Evolutionary conservation across 2,113 vertebrate genomes (phyloP), one percentile per base, ranked within the genome.

Genomic region (Phalacrocorax brasilianus): DNA sequence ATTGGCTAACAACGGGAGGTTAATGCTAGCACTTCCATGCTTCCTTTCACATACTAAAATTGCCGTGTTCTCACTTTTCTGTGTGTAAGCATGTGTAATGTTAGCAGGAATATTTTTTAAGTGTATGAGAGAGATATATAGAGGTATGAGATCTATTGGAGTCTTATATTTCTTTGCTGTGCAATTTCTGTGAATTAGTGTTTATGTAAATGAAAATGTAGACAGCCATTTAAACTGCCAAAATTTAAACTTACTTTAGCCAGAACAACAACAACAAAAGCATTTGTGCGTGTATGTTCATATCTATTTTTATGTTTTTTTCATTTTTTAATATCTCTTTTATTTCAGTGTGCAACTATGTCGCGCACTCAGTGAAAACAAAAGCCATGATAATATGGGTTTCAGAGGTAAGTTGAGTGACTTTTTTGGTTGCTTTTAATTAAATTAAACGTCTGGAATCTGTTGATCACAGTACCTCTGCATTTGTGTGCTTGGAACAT

Each of bases 341-440:
- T 88, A 28, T 98, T 97, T 71, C 96, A 99, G 99, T 94, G 98
- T 99, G 95, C 99, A 99, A 80, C 98, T 99, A 76, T 99, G 99
- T 98, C 99, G 99, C 90, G 94, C 97, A 49, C 98, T 99, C 58
- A 98, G 98, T 97, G 99, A 99, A 96, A 99, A 97, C 95, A 98
- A 98, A 98, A 98, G 97, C 86, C 98, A 98, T 81, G 98, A 99
- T 98, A 98, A 97, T 95, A 97, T 97, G 73, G 97, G 98, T 85
- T 97, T 98, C 94, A 98, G 97, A 99, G 99, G 99, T 99, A 98
- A 98, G 98, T 91, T 83, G 8, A 33, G 15, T 71, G 3, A 1
- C 0, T 15, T 23, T 65, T 35, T 84, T 49, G 17, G 2, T 63
- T 68, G 8, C 19, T 65, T 90, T 83, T 75, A 49, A 5, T 62